These are phyloP conservation scores for Dendrolimus punctatus DNA, from an alignment of 1,140 invertebrate species.

Conservation along the genomic window DNA sequence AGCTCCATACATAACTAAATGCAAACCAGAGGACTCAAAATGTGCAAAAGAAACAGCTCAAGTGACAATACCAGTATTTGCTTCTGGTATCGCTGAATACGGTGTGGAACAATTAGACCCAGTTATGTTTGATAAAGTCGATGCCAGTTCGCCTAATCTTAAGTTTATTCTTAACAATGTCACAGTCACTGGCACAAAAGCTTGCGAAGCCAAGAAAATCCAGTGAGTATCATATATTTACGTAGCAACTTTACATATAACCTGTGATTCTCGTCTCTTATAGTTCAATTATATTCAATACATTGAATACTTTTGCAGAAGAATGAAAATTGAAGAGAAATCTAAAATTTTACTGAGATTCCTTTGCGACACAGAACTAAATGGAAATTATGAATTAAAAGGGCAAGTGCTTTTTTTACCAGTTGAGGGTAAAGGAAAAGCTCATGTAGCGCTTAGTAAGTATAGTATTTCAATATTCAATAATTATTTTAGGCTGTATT, in stretches of 20 bases:
- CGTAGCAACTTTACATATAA: too few relatives aligned
- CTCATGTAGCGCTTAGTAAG: conserved; percentile 11
- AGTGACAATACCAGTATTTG: conserved; percentile 22
- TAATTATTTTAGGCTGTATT: too few relatives aligned
- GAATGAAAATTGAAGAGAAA: background rate
- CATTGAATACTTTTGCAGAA: conserved; percentile 4
- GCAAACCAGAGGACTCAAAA: conserved; percentile 24
- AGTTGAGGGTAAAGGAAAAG: conserved; percentile 13
- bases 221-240: conserved; percentile 6
- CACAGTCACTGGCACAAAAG: conserved; percentile 19
- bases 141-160: conserved; percentile 18
- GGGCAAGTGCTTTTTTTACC: conserved; percentile 8
- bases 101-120: conserved; percentile 25
- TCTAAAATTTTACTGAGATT: conserved; percentile 1
- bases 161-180: conserved; percentile 27
- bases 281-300: too few relatives aligned
- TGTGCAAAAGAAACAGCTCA: conserved; percentile 27
- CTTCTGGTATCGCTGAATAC: conserved; percentile 26
- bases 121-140: conserved; percentile 18
- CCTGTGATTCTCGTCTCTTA: too few relatives aligned
- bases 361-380: background rate
- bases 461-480: background rate
- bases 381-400: conserved; percentile 15
- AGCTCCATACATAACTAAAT: conserved; percentile 23
- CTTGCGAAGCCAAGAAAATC: conserved; percentile 5